Percentiles rank a stretch among this genome's conserved stretches.
These are phyloP conservation scores for Mirza zaza DNA, from an alignment of 2,113 vertebrate species.

Conservation along the genomic window DNA sequence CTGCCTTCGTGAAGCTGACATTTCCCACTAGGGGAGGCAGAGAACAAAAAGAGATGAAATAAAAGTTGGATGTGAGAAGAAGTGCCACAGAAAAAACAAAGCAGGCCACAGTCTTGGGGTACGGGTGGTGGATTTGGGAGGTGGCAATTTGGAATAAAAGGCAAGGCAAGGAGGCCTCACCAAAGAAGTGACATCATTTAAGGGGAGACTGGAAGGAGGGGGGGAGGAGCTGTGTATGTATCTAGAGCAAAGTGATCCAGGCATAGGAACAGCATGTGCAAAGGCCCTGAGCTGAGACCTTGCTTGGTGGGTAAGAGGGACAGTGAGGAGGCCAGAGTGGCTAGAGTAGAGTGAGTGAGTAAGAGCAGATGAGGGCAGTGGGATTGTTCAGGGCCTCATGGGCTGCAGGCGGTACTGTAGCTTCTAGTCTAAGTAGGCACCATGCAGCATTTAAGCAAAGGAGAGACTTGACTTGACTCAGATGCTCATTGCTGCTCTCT, in stretches of 20 bases:
- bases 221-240: neutral
- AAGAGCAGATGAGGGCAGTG: neutral
- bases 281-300: neutral
- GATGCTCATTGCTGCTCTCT: neutral
- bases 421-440: neutral
- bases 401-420: neutral
- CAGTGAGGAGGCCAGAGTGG: neutral
- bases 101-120: neutral
- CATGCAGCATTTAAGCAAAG: neutral
- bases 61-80: neutral
- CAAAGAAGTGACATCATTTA: neutral
- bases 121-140: neutral
- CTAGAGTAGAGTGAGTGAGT: neutral
- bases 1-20: neutral
- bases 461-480: neutral
- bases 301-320: neutral
- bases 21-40: neutral
- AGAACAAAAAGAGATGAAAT: neutral
- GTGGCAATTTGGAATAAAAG: neutral
- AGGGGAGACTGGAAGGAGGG: neutral
- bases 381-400: neutral
- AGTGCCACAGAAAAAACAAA: neutral
- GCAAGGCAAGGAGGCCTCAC: neutral
- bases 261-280: neutral
- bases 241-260: neutral